These are phyloP conservation scores for Galerucella nymphaeae DNA, from an alignment of 2,888 invertebrate species.

Conservation along the genomic window DNA sequence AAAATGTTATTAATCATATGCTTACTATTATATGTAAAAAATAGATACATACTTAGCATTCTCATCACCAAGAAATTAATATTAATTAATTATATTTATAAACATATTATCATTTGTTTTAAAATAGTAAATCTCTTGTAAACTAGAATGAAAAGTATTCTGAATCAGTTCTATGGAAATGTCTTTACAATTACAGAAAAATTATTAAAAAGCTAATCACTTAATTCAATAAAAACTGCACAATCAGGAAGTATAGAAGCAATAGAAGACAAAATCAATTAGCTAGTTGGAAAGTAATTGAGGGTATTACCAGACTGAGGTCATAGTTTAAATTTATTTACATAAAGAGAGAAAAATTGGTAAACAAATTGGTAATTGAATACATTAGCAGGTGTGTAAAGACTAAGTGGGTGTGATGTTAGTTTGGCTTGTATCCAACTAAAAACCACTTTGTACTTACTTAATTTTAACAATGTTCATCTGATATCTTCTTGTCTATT, in stretches of 20 bases:
- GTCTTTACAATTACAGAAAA: not conserved
- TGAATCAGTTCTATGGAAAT: not conserved
- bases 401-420: slow-evolving; percentile 60
- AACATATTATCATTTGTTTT: no score
- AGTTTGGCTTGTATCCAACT: slow-evolving; percentile 59
- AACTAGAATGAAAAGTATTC: not conserved
- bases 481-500: slow-evolving; percentile 57
- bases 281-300: slow-evolving; percentile 20
- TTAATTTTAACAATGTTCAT: slow-evolving; percentile 57
- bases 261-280: slow-evolving; percentile 17
- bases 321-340: slow-evolving; percentile 41
- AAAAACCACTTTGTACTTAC: slow-evolving; percentile 63
- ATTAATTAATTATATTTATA: no score
- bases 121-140: no score
- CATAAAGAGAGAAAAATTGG: slow-evolving; percentile 34
- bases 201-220: not conserved
- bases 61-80: no score
- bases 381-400: slow-evolving; percentile 60
- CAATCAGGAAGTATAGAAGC: slow-evolving; percentile 11
- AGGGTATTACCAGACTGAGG: slow-evolving; percentile 29
- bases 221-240: slow-evolving; percentile 7
- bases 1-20: no score
- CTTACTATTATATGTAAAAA: no score
- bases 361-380: slow-evolving; percentile 51
- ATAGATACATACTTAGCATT: no score